A percentile compares a stretch with the other conserved stretches of the same genome.
Evolutionary conservation across 2,888 invertebrate genomes (phyloP).

Genomic region (Bibio marci): DNA sequence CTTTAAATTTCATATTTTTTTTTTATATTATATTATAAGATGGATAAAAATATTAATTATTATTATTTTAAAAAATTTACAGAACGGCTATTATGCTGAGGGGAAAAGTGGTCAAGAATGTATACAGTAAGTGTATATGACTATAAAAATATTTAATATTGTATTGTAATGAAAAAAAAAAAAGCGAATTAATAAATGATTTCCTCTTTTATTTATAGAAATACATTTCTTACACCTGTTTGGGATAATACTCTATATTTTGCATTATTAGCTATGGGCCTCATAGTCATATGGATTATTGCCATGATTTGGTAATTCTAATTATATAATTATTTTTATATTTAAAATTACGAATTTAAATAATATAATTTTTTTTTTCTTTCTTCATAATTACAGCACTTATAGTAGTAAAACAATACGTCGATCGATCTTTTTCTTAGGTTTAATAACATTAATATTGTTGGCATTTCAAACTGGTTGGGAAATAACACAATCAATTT

Average conservation of each 20-base stretch:
- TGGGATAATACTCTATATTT: constrained; percentile 28
- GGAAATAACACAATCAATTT: constrained; percentile 25
- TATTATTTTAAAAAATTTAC: no score
- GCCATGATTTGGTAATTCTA: constrained; percentile 25
- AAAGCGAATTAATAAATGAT: background rate
- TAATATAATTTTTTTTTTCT: background rate
- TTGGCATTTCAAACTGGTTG: constrained; percentile 24
- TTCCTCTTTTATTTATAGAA: constrained; percentile 7
- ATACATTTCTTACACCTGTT: constrained; percentile 27
- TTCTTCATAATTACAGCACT: constrained; percentile 18
- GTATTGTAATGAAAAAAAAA: background rate
- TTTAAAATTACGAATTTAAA: background rate
- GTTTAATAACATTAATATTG: constrained; percentile 20
- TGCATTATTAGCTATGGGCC: constrained; percentile 23
- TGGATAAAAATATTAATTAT: no score
- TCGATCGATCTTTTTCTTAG: constrained; percentile 23
- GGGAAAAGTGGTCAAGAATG: constrained; percentile 25
- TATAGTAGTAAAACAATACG: constrained; percentile 26
- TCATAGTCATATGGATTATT: constrained; percentile 26
- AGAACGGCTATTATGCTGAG: constrained; percentile 22
- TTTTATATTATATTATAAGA: no score
- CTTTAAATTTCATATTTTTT: no score
- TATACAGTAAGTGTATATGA: constrained; percentile 13
- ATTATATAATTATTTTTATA: background rate
- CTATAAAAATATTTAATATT: background rate